A percentile compares a stretch with the other conserved stretches of the same genome.
Conservation (phyloP, 1,140 invertebrate genomes). For the Delia radicum region DNA sequence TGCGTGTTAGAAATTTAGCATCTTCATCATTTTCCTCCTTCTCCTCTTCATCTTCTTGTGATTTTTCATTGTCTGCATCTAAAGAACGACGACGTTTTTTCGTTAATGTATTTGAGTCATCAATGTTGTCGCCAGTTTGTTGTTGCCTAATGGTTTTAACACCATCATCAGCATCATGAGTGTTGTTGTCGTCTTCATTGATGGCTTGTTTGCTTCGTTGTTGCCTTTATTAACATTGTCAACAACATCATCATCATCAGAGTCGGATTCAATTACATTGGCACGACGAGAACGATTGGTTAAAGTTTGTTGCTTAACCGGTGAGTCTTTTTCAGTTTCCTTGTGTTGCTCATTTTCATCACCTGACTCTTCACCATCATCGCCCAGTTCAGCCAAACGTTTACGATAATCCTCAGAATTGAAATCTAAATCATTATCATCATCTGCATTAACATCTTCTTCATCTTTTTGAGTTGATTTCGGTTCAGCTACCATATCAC, state of each 20-base stretch:
- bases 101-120: neutral
- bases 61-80: slow-evolving; percentile 35
- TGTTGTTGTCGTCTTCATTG: neutral
- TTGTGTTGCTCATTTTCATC: slow-evolving; percentile 26
- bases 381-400: slow-evolving; percentile 44
- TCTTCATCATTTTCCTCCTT: slow-evolving; percentile 33
- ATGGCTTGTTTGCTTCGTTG: slow-evolving; percentile 13
- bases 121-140: slow-evolving; percentile 7
- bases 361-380: slow-evolving; percentile 35
- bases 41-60: slow-evolving; percentile 24
- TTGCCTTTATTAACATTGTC: slow-evolving; percentile 10
- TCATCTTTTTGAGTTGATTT: no score
- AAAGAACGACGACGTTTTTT: slow-evolving; percentile 44
- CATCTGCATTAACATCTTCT: slow-evolving; percentile 12
- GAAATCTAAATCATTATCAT: slow-evolving; percentile 46
- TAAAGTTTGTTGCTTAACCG: slow-evolving; percentile 31
- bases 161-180: neutral
- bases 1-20: slow-evolving; percentile 48
- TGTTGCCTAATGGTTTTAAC: neutral
- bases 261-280: slow-evolving; percentile 55
- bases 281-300: slow-evolving; percentile 47
- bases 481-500: slow-evolving; percentile 25
- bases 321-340: slow-evolving; percentile 28
- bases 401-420: slow-evolving; percentile 52
- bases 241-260: slow-evolving; percentile 37